A percentile compares a stretch with the other conserved stretches of the same genome.
Conservation (phyloP, 2,113 vertebrate genomes). For the Thamnaconus septentrionalis region DNA sequence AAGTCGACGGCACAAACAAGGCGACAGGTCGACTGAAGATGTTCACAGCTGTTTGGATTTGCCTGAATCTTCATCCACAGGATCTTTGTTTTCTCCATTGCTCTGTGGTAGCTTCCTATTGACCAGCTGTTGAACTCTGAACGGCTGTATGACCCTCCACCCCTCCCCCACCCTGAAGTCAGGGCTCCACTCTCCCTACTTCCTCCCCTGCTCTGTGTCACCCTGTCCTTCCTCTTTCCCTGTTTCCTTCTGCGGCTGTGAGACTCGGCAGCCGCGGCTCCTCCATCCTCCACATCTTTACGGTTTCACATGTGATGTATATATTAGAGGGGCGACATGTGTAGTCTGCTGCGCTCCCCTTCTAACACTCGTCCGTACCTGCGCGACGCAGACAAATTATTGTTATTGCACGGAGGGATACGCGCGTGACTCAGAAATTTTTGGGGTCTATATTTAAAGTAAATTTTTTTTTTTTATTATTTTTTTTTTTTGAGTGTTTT, state of each 20-base stretch:
- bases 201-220: slow-evolving; percentile 24
- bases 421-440: background rate
- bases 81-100: no score
- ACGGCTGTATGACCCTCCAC: no score
- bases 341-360: slow-evolving; percentile 43
- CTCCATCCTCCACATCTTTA: slow-evolving; percentile 13
- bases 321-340: slow-evolving; percentile 44
- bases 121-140: no score
- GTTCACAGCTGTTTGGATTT: no score
- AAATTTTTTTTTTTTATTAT: background rate
- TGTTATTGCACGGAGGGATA: slow-evolving; percentile 5
- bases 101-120: no score
- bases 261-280: slow-evolving; percentile 8
- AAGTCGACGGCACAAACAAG: no score
- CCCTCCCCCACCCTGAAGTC: no score
- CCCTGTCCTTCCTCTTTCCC: background rate
- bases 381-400: slow-evolving; percentile 5
- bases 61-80: no score
- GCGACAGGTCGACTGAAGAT: no score
- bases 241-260: slow-evolving; percentile 28
- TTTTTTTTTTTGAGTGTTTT: background rate
- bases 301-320: slow-evolving; percentile 42
- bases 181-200: no score
- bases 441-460: background rate
- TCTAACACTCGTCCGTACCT: slow-evolving; percentile 22